Base-by-base conservation (phyloP, 2,888 invertebrate species). In the Acleris laterana region DNA sequence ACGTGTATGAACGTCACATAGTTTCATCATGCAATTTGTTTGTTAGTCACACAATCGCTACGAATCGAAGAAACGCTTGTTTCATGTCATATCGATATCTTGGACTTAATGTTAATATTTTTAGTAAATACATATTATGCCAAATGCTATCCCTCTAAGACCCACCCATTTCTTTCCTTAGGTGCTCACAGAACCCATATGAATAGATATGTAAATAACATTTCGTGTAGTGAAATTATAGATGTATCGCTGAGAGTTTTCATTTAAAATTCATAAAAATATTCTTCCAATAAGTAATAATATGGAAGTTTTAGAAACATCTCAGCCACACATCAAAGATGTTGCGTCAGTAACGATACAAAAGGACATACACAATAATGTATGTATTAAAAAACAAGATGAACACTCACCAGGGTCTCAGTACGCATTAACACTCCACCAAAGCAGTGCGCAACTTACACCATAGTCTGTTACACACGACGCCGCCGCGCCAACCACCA, bases 381-480 rank as follows among this genome's bases (percentile, higher is more conserved):
- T 77, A 73, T 74, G 74, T 77, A 75, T 69, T 63, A 65, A 87
- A 89, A 88, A 89, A 88, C 85, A 91, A 81, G 85, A 90, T 90
- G 89, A 85, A 88, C 91, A 93, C 92, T 93, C 93, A 93, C 92
- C 92, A 83, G 84, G 85, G 77, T 85, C 80, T 85, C 85, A 85
- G 87, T 85, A 89, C 89, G 90, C 85, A 91, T 89, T 90, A 90
- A 89, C 91, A 90, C 88, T 90, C 87, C 91, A 93, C 92, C 92
- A 91, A 93, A 93, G 92, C 92, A 90, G 92, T 93, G 92, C 90
- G 83, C 84, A 78, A 90, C 89, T 90, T 90, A 92, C 89, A 90
- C 91, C 91, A 85, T 84, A 86, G 11, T 80, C 71, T 73, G 88
- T 90, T 90, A 90, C 88, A 88, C 89, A 89, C 89, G 86, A 75